phyloP scores from a whole-genome alignment of 2,888 invertebrate genomes.

The Latrodectus elegans region DNA sequence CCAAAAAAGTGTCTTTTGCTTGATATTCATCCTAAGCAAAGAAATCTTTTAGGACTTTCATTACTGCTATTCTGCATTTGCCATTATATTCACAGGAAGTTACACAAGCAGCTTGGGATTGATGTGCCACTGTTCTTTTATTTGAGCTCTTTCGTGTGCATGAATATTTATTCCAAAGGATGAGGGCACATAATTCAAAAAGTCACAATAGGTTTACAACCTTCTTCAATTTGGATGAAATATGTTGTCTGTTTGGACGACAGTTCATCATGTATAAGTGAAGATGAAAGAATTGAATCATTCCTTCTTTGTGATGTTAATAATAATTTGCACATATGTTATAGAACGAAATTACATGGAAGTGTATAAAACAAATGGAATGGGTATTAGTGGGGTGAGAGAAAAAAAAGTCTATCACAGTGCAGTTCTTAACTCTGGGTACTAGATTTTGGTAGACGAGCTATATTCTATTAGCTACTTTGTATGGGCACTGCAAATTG shows the following conservation, averaged over 20 bases:
- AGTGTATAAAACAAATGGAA: constrained; percentile 68
- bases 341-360: constrained; percentile 62
- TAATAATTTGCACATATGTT: constrained; percentile 56
- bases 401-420: constrained; percentile 68
- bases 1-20: constrained; percentile 69
- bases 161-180: constrained; percentile 56
- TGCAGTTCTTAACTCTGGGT: constrained; percentile 66
- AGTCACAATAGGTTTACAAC: constrained; percentile 59
- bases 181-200: constrained; percentile 57
- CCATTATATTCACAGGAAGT: constrained; percentile 46
- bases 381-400: constrained; percentile 65
- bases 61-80: constrained; percentile 42
- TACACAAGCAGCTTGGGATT: constrained; percentile 51
- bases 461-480: constrained; percentile 65
- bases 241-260: constrained; percentile 66
- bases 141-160: constrained; percentile 59
- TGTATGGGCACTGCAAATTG: constrained; percentile 63
- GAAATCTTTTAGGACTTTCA: constrained; percentile 46
- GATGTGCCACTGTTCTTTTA: constrained; percentile 60
- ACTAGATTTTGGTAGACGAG: constrained; percentile 66
- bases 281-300: constrained; percentile 42
- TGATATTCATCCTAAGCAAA: constrained; percentile 60
- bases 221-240: constrained; percentile 64
- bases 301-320: constrained; percentile 36
- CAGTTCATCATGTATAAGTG: constrained; percentile 62